Conservation (phyloP, 2,797 vertebrate species). For the Nyctalus aviator region DNA sequence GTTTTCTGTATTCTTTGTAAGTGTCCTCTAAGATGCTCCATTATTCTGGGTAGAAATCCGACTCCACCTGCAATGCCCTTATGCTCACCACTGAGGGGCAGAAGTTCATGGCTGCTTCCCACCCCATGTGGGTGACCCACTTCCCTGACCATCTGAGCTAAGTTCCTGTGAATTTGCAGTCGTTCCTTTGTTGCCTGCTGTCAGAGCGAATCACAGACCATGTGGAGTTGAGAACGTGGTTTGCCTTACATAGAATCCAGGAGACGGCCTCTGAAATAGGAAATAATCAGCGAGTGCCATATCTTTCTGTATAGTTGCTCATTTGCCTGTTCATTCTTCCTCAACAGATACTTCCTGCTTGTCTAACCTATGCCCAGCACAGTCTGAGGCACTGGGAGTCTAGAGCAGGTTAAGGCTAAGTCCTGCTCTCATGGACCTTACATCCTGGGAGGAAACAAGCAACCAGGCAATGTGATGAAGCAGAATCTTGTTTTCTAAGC, state of each 20-base stretch:
- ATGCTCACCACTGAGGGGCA: neutral
- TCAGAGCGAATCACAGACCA: neutral
- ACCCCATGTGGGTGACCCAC: neutral
- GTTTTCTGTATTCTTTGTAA: constrained; percentile 47
- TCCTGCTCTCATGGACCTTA: neutral
- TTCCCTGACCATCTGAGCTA: neutral
- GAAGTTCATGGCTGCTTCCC: neutral
- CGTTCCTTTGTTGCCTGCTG: neutral
- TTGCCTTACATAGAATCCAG: neutral
- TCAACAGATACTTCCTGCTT: neutral
- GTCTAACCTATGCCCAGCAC: neutral
- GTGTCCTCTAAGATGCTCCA: neutral
- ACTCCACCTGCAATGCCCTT: neutral
- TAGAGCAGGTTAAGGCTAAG: neutral
- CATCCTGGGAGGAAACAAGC: neutral
- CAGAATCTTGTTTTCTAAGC: neutral
- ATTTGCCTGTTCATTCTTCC: neutral
- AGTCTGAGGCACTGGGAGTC: neutral
- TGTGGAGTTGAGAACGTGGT: neutral
- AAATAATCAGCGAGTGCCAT: neutral
- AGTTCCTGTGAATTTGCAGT: neutral
- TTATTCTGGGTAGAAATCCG: neutral
- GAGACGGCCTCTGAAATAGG: neutral
- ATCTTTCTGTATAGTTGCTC: neutral
- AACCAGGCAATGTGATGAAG: rapidly evolving